Conservation (phyloP, 2,888 invertebrate genomes). For the Prosapia bicincta region DNA sequence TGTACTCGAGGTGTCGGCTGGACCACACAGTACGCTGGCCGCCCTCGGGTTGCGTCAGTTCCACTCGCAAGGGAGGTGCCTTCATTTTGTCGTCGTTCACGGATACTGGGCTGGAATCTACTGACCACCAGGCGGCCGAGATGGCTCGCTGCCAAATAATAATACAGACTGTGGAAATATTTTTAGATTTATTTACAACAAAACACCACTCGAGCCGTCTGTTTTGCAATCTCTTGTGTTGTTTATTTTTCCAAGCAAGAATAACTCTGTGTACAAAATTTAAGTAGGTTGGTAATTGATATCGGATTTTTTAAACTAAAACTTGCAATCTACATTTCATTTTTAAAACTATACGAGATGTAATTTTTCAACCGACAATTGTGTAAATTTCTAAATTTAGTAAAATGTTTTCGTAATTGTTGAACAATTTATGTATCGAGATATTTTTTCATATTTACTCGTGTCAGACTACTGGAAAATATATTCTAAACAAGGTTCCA, state of each 20-base stretch:
- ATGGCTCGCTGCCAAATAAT: neutral
- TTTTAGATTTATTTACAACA: conserved; percentile 2
- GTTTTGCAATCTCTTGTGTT: neutral
- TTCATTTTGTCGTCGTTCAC: neutral
- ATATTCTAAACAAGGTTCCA: too few species aligned
- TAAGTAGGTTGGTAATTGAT: too few species aligned
- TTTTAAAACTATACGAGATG: too few species aligned
- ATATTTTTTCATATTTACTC: too few species aligned
- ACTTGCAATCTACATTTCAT: too few species aligned
- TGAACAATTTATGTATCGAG: too few species aligned
- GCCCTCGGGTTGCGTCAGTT: neutral
- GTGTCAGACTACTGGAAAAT: too few species aligned
- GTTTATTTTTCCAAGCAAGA: neutral
- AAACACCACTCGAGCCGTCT: neutral
- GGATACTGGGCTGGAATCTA: neutral
- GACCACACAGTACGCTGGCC: neutral
- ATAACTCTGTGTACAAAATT: neutral
- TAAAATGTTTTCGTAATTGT: too few species aligned
- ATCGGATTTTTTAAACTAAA: too few species aligned
- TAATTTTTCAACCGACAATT: too few species aligned
- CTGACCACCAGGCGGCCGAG: neutral
- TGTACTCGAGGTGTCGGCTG: neutral
- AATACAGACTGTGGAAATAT: neutral
- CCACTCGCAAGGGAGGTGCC: neutral
- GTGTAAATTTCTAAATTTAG: too few species aligned